Base-by-base conservation (phyloP, 2,113 vertebrate species). In the Podarcis muralis region DNA sequence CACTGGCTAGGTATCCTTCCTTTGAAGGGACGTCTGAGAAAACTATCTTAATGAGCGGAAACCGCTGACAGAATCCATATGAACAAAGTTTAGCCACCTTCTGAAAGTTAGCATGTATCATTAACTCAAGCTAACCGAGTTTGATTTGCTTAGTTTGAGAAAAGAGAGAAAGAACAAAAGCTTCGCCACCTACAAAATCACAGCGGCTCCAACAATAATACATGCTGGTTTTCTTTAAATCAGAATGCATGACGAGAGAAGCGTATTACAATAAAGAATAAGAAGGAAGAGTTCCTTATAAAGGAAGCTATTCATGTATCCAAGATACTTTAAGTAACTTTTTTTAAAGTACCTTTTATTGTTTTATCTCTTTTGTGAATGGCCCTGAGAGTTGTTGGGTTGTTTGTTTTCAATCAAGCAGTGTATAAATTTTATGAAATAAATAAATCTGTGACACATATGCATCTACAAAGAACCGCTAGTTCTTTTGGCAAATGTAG, bases 1-100 rank as follows among this genome's bases (percentile, higher is more conserved):
- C 91, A 93, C 32, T 89, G 89, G 74, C 81, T 90, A 90, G 20
- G 30, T 84, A 93, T 94, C 87, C 40, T 37, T 88, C 81, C 90
- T 86, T 89, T 88, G 81, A 90, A 88, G 88, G 92, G 76, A 83
- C 37, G 74, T 91, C 91, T 84, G 35, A 89, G 81, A 83, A 93
- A 94, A 91, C 62, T 82, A 83, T 87, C 81, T 88, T 81, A 59
- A 86, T 80, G 32, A 25, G 81, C 69, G 86, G 91, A 90, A 95
- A 90, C 82, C 78, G 86, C 84, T 22, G 88, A 68, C 68, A 72
- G 3, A 91, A 92, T 37, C 77, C 16, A 12, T 88, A 62, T 32
- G 40, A 93, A 92, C 8, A 22, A 20, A 5, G 16, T 48, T 48
- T 37, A 75, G 78, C 71, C 4, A 59, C 92, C 88, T 90, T 81